Percentiles rank a stretch among this genome's conserved stretches.
These are phyloP conservation scores for Nestor notabilis DNA, from an alignment of 2,113 vertebrate species.

Conservation along the genomic window DNA sequence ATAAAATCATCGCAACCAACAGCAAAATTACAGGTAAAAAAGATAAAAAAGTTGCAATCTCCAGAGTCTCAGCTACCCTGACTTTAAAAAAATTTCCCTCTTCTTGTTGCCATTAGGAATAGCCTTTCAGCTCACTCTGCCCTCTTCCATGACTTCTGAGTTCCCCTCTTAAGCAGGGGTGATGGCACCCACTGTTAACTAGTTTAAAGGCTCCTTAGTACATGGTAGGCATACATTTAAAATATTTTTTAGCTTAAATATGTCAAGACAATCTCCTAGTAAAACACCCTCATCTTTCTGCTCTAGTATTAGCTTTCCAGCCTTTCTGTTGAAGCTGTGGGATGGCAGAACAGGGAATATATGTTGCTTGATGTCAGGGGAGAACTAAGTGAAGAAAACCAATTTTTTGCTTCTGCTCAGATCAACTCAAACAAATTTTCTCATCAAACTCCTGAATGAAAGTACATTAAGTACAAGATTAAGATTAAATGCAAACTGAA, in stretches of 20 bases:
- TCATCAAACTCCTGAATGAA: background rate
- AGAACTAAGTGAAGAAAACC: background rate
- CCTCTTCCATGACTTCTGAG: background rate
- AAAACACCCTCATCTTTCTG: background rate
- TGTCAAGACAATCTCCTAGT: background rate
- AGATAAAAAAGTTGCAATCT: background rate
- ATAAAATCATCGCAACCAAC: background rate
- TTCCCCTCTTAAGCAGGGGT: background rate
- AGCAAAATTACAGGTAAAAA: background rate
- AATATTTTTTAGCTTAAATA: background rate
- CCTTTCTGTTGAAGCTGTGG: background rate
- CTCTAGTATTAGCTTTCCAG: background rate
- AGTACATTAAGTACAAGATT: background rate
- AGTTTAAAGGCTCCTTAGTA: background rate
- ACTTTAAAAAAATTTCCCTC: background rate
- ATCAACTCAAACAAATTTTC: background rate
- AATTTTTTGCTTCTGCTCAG: background rate
- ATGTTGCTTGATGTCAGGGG: background rate
- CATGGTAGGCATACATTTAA: background rate
- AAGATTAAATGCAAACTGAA: background rate
- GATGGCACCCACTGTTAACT: background rate
- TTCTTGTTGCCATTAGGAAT: background rate
- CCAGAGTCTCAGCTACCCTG: background rate
- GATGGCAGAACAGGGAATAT: background rate
- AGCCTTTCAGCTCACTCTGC: background rate